Conservation (phyloP, 2,888 invertebrate species). For the Dolichomitus sp. region DNA sequence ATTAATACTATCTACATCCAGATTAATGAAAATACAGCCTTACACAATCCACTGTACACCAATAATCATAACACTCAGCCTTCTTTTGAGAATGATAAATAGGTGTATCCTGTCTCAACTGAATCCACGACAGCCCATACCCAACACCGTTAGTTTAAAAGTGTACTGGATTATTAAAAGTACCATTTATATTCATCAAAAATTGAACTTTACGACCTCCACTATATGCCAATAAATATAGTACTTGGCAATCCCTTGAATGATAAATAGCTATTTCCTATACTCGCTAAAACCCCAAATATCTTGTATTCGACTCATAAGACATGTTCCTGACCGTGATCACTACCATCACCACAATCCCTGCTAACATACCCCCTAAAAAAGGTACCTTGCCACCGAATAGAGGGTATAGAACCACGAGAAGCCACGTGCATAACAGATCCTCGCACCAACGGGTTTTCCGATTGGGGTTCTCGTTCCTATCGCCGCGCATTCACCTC, state of each 20-base stretch:
- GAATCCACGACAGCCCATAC: neutral
- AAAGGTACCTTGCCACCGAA: constrained; percentile 15
- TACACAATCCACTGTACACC: neutral
- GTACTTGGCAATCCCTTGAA: neutral
- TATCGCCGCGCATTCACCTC: constrained; percentile 23
- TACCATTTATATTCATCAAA: neutral
- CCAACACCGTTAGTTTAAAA: neutral
- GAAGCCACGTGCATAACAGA: constrained; percentile 57
- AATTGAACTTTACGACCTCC: neutral
- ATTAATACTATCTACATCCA: neutral
- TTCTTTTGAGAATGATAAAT: neutral
- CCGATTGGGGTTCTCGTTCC: constrained; percentile 6
- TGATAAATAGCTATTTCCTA: neutral
- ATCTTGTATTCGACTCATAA: neutral
- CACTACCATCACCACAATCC: neutral
- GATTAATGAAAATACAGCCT: neutral
- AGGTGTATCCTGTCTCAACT: neutral
- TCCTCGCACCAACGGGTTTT: constrained; percentile 45
- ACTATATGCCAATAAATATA: neutral
- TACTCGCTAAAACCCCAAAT: neutral
- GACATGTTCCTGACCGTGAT: neutral
- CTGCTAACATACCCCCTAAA: neutral
- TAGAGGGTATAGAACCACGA: constrained; percentile 56
- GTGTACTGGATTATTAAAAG: neutral
- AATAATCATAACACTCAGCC: neutral